phyloP scores from a whole-genome alignment of 1,140 invertebrate species.

The Acromyrmex echinatior region DNA sequence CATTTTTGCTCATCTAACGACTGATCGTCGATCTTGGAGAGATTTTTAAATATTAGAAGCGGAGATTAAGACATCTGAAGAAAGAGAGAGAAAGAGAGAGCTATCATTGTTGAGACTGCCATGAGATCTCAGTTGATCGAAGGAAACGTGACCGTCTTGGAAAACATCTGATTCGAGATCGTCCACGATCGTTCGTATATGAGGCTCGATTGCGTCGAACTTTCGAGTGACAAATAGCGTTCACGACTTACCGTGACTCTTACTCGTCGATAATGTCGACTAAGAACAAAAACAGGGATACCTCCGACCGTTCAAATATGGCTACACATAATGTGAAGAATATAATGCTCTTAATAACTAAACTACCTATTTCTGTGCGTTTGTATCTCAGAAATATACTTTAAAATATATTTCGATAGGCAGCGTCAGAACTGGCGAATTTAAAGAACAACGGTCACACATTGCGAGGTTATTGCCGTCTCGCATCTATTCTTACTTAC shows the following conservation, averaged over 20 bases:
- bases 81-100: conserved; percentile 26
- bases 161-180: conserved; percentile 38
- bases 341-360: conserved; percentile 43
- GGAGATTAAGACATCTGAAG: conserved; percentile 23
- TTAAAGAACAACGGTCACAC: neutral
- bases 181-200: conserved; percentile 3
- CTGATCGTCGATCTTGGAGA: neutral
- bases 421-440: neutral
- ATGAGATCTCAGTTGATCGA: conserved; percentile 60
- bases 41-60: conserved; percentile 27
- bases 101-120: neutral
- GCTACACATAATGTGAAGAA: conserved; percentile 3
- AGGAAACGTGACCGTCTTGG: conserved; percentile 49
- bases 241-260: conserved; percentile 32
- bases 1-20: neutral
- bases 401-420: conserved; percentile 40
- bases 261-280: conserved; percentile 16
- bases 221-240: conserved; percentile 64
- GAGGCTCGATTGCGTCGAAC: conserved; percentile 20
- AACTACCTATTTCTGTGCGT: conserved; percentile 63
- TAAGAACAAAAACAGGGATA: neutral
- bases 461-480: neutral
- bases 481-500: conserved; percentile 63
- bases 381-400: neutral
- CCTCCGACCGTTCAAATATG: neutral